Conservation (phyloP, 2,113 vertebrate genomes). For the Ceyx melanurus region DNA sequence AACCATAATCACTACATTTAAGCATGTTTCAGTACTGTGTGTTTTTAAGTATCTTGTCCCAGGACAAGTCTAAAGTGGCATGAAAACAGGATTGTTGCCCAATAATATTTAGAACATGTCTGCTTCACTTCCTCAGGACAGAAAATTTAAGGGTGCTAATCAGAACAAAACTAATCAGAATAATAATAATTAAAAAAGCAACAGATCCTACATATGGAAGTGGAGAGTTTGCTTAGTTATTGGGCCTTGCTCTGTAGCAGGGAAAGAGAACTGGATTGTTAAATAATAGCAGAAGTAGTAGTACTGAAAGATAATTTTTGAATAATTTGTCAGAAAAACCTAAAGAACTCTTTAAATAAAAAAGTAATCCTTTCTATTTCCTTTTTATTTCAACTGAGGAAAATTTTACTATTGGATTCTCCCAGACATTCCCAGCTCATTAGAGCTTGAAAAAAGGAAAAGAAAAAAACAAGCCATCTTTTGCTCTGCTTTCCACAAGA, state of each 20-base stretch:
- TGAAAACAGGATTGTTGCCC: background rate
- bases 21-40: background rate
- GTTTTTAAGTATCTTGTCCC: conserved; percentile 4
- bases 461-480: background rate
- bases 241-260: background rate
- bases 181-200: background rate
- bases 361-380: background rate
- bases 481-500: background rate
- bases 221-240: background rate
- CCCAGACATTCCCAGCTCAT: background rate
- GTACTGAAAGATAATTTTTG: background rate
- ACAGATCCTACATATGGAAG: background rate
- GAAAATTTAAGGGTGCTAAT: background rate
- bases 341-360: background rate
- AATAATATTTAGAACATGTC: background rate
- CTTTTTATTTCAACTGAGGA: background rate
- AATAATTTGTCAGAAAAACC: background rate
- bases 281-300: background rate
- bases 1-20: background rate
- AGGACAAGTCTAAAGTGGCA: background rate
- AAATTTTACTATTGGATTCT: background rate
- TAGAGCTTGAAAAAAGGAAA: background rate
- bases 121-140: background rate
- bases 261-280: background rate
- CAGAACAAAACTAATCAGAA: background rate